phyloP scores from a whole-genome alignment of 2,888 invertebrate genomes.

The Helleia helle region DNA sequence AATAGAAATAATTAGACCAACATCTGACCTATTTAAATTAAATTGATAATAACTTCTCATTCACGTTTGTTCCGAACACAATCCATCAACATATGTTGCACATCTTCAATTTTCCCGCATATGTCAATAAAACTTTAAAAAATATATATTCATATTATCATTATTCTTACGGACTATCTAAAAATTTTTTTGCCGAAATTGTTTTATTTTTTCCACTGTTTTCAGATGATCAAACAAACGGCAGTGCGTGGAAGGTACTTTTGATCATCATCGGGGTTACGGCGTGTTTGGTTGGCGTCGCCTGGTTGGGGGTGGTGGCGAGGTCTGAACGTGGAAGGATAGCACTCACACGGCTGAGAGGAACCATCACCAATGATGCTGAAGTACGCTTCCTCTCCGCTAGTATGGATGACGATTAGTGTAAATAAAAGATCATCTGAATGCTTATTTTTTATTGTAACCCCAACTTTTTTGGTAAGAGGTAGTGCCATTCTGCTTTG shows the following conservation, averaged over 20 bases:
- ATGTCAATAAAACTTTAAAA: too few species aligned
- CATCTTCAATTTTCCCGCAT: too few species aligned
- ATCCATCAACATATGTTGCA: too few species aligned
- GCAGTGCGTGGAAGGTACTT: constrained; percentile 24
- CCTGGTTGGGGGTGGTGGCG: constrained; percentile 22
- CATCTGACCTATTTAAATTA: too few species aligned
- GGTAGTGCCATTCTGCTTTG: too few species aligned
- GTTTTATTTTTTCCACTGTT: too few species aligned
- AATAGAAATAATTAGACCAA: too few species aligned
- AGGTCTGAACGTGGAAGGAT: constrained; percentile 29
- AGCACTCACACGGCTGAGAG: constrained; percentile 34
- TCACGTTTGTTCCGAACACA: too few species aligned
- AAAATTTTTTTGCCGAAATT: too few species aligned
- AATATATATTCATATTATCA: too few species aligned
- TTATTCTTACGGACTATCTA: too few species aligned
- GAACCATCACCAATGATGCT: constrained; percentile 31
- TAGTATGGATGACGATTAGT: constrained; percentile 38
- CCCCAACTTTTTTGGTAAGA: neutral
- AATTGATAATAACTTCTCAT: too few species aligned
- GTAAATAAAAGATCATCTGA: constrained; percentile 9
- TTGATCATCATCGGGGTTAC: constrained; percentile 28
- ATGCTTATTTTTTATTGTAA: neutral
- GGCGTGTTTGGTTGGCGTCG: constrained; percentile 20
- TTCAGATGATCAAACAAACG: constrained; percentile 25
- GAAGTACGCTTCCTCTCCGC: constrained; percentile 50